Evolutionary conservation across 1,140 invertebrate species (phyloP).

Genomic region (Caenorhabditis inopinata): DNA sequence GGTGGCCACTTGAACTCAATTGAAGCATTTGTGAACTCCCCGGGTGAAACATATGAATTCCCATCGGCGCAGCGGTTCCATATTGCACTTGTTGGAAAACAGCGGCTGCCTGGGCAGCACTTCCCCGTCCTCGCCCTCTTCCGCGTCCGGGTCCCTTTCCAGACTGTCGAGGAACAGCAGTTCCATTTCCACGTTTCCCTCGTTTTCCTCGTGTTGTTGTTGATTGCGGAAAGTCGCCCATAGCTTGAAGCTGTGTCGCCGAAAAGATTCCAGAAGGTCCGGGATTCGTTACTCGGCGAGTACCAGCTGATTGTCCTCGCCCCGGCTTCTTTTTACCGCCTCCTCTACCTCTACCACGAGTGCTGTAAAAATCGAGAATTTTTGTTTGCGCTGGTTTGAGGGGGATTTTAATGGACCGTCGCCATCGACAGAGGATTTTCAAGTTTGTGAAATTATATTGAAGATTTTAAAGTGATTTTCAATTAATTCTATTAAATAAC

Average conservation of each 20-base stretch:
- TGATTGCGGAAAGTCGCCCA: background rate
- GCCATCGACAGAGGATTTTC: too few species aligned
- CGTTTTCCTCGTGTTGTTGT: background rate
- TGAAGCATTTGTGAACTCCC: background rate
- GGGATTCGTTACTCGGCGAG: conserved; percentile 21
- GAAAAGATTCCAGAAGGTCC: conserved; percentile 22
- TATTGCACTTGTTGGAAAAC: background rate
- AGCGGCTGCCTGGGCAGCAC: background rate
- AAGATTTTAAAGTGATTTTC: too few species aligned
- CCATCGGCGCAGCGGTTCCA: background rate
- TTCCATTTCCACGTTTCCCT: conserved; percentile 42
- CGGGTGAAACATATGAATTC: background rate
- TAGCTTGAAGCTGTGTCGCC: background rate
- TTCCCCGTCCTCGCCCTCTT: background rate
- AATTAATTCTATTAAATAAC: too few species aligned
- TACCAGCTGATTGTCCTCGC: background rate
- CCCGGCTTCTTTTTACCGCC: conserved; percentile 46
- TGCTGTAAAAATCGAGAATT: conserved; percentile 30
- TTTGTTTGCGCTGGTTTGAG: too few species aligned
- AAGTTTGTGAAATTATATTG: too few species aligned
- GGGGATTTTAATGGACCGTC: too few species aligned
- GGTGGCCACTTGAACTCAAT: background rate
- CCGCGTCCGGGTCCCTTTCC: conserved; percentile 20
- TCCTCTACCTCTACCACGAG: conserved; percentile 5
- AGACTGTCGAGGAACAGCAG: background rate